Conservation (phyloP, 2,888 invertebrate genomes). For the Cabera pusaria region DNA sequence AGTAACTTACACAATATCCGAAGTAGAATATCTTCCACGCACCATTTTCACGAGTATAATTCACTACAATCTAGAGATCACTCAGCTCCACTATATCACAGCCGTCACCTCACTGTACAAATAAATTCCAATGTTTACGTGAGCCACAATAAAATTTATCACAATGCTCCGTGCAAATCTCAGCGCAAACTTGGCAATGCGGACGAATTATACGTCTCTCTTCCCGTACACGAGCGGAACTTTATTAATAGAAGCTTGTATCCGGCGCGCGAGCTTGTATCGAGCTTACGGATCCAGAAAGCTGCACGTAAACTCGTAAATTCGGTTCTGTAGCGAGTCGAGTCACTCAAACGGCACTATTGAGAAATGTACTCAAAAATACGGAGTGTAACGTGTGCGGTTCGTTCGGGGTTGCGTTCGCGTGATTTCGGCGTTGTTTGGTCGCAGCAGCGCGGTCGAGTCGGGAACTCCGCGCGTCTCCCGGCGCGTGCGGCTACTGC, state of each 20-base stretch:
- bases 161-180: slow-evolving; percentile 58
- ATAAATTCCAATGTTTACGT: slow-evolving; percentile 59
- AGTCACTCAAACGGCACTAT: slow-evolving; percentile 34
- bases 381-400: slow-evolving; percentile 48
- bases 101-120: slow-evolving; percentile 55
- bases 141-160: slow-evolving; percentile 62
- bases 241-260: slow-evolving; percentile 67
- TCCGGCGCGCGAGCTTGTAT: slow-evolving; percentile 42
- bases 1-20: slow-evolving; percentile 66
- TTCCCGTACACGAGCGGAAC: slow-evolving; percentile 57
- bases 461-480: slow-evolving; percentile 60
- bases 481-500: slow-evolving; percentile 62
- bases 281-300: slow-evolving; percentile 41
- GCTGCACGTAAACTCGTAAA: slow-evolving; percentile 31
- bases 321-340: slow-evolving; percentile 35
- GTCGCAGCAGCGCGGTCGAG: slow-evolving; percentile 52
- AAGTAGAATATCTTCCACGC: slow-evolving; percentile 76
- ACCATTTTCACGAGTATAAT: slow-evolving; percentile 61
- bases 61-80: slow-evolving; percentile 43
- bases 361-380: slow-evolving; percentile 44
- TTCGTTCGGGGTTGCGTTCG: slow-evolving; percentile 71
- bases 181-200: slow-evolving; percentile 73
- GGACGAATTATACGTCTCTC: slow-evolving; percentile 61
- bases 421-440: slow-evolving; percentile 56
- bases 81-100: slow-evolving; percentile 46